phyloP scores from a whole-genome alignment of 2,113 vertebrate species.

The Brachyhypopomus occidentalis region DNA sequence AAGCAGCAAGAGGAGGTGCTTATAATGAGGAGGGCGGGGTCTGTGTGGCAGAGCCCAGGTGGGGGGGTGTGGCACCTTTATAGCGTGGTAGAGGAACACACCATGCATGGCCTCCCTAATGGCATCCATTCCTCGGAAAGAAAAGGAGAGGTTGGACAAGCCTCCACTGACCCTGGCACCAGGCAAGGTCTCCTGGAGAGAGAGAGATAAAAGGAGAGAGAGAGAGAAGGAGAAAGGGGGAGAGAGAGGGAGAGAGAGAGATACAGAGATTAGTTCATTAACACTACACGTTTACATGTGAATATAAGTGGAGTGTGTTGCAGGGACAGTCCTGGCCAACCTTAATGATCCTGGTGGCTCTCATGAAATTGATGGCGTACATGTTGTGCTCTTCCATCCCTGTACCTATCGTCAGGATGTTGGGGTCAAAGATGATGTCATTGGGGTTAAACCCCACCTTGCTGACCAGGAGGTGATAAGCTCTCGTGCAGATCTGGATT shows the following conservation, averaged over 20 bases:
- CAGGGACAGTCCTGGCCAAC: constrained; percentile 62
- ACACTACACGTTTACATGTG: too few relatives aligned
- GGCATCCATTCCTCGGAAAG: constrained; percentile 95
- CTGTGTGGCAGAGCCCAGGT: too few relatives aligned
- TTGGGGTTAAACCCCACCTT: constrained; percentile 86
- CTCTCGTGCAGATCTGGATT: constrained; percentile 85
- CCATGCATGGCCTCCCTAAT: constrained; percentile 98
- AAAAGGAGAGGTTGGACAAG: constrained; percentile 96
- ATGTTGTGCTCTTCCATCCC: constrained; percentile 95
- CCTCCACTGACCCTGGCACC: constrained; percentile 91
- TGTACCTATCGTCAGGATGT: constrained; percentile 96
- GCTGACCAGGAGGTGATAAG: constrained; percentile 84
- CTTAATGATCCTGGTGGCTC: constrained; percentile 87
- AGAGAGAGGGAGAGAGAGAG: constrained; percentile 29
- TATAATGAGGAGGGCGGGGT: too few relatives aligned
- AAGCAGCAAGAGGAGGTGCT: too few relatives aligned
- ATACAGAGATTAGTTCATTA: constrained; percentile 4
- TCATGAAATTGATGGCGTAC: constrained; percentile 90
- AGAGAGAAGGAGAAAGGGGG: background rate
- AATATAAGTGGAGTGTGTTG: too few relatives aligned
- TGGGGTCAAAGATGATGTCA: constrained; percentile 98
- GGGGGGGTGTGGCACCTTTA: constrained; percentile 64
- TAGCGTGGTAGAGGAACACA: constrained; percentile 93
- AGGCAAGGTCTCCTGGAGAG: constrained; percentile 81
- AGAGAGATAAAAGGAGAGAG: constrained; percentile 23